Percentiles rank a stretch among this genome's conserved stretches.
phyloP scores from a whole-genome alignment of 2,888 invertebrate genomes.

The Scaptomyza tumidula region DNA sequence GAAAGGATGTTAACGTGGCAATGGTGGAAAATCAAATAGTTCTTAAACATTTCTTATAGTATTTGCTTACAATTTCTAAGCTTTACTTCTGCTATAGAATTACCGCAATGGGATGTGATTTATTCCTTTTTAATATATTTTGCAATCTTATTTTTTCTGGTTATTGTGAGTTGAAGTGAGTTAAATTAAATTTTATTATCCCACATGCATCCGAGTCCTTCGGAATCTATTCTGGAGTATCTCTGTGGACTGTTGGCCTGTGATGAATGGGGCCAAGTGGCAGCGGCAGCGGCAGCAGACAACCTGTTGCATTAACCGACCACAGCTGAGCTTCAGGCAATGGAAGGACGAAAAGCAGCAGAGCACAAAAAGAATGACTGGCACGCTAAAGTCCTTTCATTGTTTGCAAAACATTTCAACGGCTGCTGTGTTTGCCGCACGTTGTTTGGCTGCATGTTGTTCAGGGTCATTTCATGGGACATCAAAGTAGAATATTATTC shows the following conservation, averaged over 20 bases:
- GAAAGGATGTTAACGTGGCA: not conserved
- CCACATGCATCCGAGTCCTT: not conserved
- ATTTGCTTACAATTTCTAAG: constrained; percentile 9
- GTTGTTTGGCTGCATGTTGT: constrained; percentile 6
- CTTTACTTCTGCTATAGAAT: not conserved
- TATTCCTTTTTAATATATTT: not conserved
- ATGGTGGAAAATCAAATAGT: not conserved
- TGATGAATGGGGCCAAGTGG: constrained; percentile 5
- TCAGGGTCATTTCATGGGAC: constrained; percentile 15
- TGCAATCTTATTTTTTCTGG: not conserved
- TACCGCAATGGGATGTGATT: not conserved
- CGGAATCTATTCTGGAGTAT: not conserved
- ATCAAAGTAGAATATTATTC: constrained; percentile 15
- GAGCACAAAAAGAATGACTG: constrained; percentile 15
- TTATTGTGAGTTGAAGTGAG: no score
- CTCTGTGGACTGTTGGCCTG: constrained; percentile 14
- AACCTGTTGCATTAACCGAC: constrained; percentile 43
- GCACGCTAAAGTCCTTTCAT: constrained; percentile 36
- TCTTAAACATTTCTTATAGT: constrained; percentile 20
- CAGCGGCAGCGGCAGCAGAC: constrained; percentile 3
- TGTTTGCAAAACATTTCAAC: constrained; percentile 46
- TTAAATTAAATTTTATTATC: no score
- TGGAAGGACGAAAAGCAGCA: not conserved
- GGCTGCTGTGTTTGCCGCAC: constrained; percentile 9
- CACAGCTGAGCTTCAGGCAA: constrained; percentile 9